These are phyloP conservation scores for Odontamblyopus rebecca DNA, from an alignment of 2,797 vertebrate species.

Conservation along the genomic window DNA sequence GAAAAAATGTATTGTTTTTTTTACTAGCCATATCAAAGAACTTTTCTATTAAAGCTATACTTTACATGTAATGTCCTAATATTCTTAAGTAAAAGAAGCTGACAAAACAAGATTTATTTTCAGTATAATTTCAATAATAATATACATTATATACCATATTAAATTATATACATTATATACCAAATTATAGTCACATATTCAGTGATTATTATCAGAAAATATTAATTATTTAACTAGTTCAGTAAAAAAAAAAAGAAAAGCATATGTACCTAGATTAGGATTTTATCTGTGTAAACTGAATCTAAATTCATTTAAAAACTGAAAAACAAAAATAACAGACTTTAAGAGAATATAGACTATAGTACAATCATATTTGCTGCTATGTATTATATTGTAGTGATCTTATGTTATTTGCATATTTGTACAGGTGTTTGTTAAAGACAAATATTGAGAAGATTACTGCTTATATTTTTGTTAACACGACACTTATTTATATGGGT, in stretches of 20 bases:
- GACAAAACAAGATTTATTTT: background rate
- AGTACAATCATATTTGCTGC: constrained; percentile 72
- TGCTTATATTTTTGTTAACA: constrained; percentile 45
- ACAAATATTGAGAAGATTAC: constrained; percentile 49
- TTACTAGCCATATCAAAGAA: constrained; percentile 13
- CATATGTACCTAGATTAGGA: background rate
- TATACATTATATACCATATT: background rate
- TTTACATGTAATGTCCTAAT: background rate
- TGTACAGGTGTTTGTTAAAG: constrained; percentile 71
- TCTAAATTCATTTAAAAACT: background rate
- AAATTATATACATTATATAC: background rate
- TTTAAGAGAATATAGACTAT: constrained; percentile 21
- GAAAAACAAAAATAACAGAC: background rate
- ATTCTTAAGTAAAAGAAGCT: background rate
- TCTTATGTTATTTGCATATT: constrained; percentile 51
- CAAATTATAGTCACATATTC: background rate
- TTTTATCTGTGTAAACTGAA: background rate
- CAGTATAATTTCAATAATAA: background rate
- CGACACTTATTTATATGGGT: constrained; percentile 72
- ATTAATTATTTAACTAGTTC: too few species aligned
- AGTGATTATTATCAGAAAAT: background rate
- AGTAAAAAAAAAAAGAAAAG: too few species aligned
- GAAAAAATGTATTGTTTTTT: constrained; percentile 16
- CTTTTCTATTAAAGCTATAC: constrained; percentile 26
- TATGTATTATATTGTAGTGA: constrained; percentile 66